Evolutionary conservation across 2,797 vertebrate genomes (phyloP).

Genomic region (Takifugu rubripes): DNA sequence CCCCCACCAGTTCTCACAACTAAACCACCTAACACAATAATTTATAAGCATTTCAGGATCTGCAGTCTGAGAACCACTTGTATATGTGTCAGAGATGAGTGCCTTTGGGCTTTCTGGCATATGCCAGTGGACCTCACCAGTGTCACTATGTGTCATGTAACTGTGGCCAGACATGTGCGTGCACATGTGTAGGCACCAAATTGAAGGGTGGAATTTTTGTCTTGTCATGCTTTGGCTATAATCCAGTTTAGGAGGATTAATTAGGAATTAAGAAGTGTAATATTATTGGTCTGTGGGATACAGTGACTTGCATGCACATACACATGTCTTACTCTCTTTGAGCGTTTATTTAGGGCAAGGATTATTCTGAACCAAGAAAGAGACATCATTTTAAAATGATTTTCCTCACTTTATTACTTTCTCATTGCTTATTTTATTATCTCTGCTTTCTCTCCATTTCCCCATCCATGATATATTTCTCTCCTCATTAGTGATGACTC

Average conservation of each 20-base stretch:
- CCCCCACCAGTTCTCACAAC: conserved; percentile 46
- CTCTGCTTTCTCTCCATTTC: conserved; percentile 15
- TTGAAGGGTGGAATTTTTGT: conserved; percentile 48
- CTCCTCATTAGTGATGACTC: too few relatives aligned
- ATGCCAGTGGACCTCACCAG: conserved; percentile 41
- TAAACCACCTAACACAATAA: conserved; percentile 52
- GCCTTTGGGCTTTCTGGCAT: conserved; percentile 5
- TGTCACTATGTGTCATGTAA: conserved; percentile 63
- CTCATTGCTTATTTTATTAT: conserved; percentile 17
- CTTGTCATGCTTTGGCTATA: conserved; percentile 63
- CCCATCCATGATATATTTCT: not conserved
- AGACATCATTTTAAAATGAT: conserved; percentile 41
- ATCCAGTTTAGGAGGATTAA: conserved; percentile 77
- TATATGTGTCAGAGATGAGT: conserved; percentile 9
- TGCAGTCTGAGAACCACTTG: conserved; percentile 30
- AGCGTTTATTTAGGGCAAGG: conserved; percentile 56
- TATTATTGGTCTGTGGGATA: conserved; percentile 67
- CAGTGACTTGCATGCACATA: conserved; percentile 36
- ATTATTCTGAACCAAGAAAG: conserved; percentile 49
- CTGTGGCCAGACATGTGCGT: conserved; percentile 27
- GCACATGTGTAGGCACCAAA: not conserved
- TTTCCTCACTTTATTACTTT: conserved; percentile 43
- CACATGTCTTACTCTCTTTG: conserved; percentile 31
- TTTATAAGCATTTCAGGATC: conserved; percentile 57
- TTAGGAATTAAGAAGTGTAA: conserved; percentile 78